Conservation (phyloP, 2,113 vertebrate species). For the Rhagologus leucostigma region DNA sequence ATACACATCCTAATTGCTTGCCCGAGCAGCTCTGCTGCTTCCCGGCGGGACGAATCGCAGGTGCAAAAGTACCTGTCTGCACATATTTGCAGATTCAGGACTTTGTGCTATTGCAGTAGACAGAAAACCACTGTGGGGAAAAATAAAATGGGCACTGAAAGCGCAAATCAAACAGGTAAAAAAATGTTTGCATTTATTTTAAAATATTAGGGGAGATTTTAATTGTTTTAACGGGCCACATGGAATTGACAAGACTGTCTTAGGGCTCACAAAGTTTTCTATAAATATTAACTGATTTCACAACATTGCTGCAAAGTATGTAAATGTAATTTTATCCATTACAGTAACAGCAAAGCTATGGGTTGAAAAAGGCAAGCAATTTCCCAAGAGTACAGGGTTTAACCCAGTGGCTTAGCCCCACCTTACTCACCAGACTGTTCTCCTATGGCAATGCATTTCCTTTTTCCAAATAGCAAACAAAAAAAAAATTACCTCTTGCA, state of each 20-base stretch:
- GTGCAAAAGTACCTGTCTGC: conserved; percentile 2
- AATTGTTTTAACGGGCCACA: background rate
- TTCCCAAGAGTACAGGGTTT: background rate
- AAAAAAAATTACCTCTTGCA: background rate
- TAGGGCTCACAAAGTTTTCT: background rate
- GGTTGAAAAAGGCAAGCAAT: background rate
- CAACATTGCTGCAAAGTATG: background rate
- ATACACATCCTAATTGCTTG: background rate
- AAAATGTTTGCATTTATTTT: background rate
- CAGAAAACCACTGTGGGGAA: background rate
- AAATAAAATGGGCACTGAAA: background rate
- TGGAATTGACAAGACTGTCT: background rate
- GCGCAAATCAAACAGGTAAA: background rate
- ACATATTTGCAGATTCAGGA: conserved; percentile 1
- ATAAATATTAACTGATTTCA: background rate
- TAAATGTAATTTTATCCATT: background rate
- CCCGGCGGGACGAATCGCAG: background rate
- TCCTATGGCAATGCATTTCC: background rate
- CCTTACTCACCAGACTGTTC: background rate
- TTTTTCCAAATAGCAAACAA: background rate
- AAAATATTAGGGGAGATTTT: background rate
- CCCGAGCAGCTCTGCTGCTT: background rate
- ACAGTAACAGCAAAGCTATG: background rate
- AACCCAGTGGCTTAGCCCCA: background rate
- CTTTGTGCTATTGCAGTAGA: background rate